These are phyloP conservation scores for Dryobates pubescens DNA, from an alignment of 2,797 vertebrate genomes.

Conservation along the genomic window DNA sequence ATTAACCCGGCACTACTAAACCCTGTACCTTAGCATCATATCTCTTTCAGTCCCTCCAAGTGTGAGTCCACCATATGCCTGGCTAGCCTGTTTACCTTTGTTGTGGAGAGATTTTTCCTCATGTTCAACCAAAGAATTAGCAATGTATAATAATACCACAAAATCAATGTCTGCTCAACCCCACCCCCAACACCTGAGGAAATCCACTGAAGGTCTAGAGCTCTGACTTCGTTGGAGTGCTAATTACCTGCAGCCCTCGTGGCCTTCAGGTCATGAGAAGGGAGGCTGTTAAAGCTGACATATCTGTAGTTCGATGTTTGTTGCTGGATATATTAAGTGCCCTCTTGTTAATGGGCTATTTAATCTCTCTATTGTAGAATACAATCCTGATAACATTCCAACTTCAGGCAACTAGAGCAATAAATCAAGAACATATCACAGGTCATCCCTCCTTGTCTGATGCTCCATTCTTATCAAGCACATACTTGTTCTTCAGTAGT, in stretches of 20 bases:
- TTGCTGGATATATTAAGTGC: not conserved
- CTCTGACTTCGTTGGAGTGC: not conserved
- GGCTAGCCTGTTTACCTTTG: too few relatives aligned
- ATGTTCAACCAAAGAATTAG: not conserved
- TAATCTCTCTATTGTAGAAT: not conserved
- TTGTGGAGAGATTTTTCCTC: too few relatives aligned
- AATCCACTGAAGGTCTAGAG: not conserved
- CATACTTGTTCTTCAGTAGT: not conserved
- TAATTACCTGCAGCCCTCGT: not conserved
- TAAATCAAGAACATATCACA: not conserved
- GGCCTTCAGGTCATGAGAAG: not conserved
- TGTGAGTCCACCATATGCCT: too few relatives aligned
- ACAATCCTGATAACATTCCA: slow-evolving; percentile 8
- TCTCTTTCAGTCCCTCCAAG: too few relatives aligned
- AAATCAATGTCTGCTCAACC: not conserved
- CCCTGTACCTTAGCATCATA: too few relatives aligned
- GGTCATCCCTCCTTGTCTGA: not conserved
- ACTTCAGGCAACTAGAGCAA: not conserved
- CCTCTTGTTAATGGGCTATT: not conserved
- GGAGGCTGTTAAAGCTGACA: not conserved
- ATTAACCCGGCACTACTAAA: too few relatives aligned
- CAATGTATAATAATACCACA: not conserved
- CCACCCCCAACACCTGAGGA: not conserved
- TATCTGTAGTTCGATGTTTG: not conserved
- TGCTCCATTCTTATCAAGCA: not conserved